Conservation (phyloP, 2,113 vertebrate species). For the Larimichthys crocea region DNA sequence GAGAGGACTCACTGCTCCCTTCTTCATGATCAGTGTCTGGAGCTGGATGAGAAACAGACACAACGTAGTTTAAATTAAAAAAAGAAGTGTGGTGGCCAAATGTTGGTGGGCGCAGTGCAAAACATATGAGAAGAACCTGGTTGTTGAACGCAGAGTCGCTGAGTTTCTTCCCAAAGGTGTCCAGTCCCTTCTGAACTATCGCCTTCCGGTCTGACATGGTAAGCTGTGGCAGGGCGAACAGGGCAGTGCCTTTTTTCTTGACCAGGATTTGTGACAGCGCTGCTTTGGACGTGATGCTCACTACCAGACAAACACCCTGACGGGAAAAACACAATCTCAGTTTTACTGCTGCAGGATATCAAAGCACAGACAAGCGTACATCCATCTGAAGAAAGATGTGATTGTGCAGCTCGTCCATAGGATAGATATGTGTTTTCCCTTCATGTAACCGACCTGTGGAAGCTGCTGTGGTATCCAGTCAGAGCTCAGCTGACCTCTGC, state of each 20-base stretch:
- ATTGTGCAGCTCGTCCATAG: no score
- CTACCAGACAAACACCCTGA: conserved; percentile 87
- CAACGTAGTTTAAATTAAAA: not conserved
- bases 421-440: not conserved
- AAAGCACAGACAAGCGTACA: not conserved
- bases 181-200: conserved; percentile 86
- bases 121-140: conserved; percentile 81
- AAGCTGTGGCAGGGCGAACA: conserved; percentile 83
- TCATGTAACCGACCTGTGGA: conserved; percentile 78
- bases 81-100: not conserved
- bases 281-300: conserved; percentile 82
- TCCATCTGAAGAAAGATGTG: no score
- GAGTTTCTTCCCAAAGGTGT: conserved; percentile 89
- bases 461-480: conserved; percentile 90
- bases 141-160: conserved; percentile 92
- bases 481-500: conserved; percentile 79
- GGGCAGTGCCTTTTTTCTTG: conserved; percentile 70
- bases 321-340: not conserved
- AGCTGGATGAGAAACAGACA: conserved; percentile 80
- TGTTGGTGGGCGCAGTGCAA: not conserved
- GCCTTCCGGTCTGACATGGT: conserved; percentile 81
- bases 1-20: conserved; percentile 86
- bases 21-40: conserved; percentile 87
- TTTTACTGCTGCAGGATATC: not conserved
- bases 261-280: conserved; percentile 80